These are phyloP conservation scores for Solen grandis DNA, from an alignment of 1,140 invertebrate genomes.

Conservation along the genomic window DNA sequence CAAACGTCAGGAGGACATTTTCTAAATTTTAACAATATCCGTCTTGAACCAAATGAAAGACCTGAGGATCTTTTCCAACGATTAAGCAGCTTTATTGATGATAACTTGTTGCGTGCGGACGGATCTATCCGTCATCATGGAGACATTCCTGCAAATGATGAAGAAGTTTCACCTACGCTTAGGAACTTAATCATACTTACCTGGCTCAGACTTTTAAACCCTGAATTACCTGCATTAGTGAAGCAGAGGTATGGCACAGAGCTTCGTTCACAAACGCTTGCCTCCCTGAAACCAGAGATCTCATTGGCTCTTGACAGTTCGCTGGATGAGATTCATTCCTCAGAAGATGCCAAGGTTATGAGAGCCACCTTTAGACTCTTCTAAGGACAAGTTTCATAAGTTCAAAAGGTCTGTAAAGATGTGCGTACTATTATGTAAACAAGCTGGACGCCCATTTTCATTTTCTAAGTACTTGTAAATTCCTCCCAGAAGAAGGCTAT, in stretches of 20 bases:
- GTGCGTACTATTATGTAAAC: no score
- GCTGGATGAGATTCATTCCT: not conserved
- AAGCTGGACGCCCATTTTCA: no score
- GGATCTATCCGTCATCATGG: constrained; percentile 52
- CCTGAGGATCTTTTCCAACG: constrained; percentile 60
- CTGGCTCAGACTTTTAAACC: constrained; percentile 61
- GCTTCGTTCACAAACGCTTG: constrained; percentile 12
- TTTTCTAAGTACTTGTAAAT: no score
- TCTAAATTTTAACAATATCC: constrained; percentile 43
- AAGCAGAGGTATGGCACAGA: constrained; percentile 66
- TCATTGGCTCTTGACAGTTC: not conserved
- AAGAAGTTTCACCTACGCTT: constrained; percentile 59
- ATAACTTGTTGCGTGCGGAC: constrained; percentile 45
- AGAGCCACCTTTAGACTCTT: constrained; percentile 31
- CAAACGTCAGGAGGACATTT: constrained; percentile 58
- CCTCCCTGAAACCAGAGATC: not conserved
- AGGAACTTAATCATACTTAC: constrained; percentile 65
- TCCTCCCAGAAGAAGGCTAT: no score
- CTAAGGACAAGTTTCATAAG: no score
- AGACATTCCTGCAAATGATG: constrained; percentile 42
- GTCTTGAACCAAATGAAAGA: constrained; percentile 52
- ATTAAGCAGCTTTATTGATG: constrained; percentile 47
- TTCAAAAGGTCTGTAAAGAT: no score
- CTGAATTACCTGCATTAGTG: constrained; percentile 55
- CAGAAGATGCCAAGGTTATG: constrained; percentile 22